Conservation (phyloP, 1,140 invertebrate species). For the Laupala kohalensis region DNA sequence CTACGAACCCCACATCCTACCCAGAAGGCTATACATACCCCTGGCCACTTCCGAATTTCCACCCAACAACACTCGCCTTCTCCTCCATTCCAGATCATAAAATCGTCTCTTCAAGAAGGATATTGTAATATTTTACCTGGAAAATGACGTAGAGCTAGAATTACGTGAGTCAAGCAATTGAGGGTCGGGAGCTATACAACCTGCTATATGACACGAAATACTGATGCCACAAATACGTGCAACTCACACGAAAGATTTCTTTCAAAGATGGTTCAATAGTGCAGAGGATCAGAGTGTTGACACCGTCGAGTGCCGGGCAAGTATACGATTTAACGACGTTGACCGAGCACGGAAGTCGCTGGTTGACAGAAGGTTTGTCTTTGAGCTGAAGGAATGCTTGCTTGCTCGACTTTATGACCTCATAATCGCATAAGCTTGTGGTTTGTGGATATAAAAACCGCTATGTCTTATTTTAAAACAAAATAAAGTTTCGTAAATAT, state of each 20-base stretch:
- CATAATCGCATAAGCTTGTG: too few species aligned
- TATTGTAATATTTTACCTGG: background rate
- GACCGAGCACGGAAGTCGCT: background rate
- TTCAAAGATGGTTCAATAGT: background rate
- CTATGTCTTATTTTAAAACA: too few species aligned
- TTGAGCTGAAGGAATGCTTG: too few species aligned
- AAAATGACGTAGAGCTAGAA: background rate
- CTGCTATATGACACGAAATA: background rate
- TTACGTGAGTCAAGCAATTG: background rate
- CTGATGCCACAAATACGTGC: background rate
- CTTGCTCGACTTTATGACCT: too few species aligned
- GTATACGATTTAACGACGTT: background rate
- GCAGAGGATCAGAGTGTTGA: background rate
- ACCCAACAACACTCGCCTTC: background rate
- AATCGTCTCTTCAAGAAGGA: background rate
- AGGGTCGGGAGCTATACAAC: background rate
- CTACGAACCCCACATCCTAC: background rate
- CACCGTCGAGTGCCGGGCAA: background rate
- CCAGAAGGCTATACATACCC: background rate
- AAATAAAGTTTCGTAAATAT: too few species aligned
- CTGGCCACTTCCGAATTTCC: background rate
- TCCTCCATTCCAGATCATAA: background rate
- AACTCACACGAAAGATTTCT: background rate
- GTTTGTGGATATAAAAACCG: too few species aligned
- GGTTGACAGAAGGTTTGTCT: too few species aligned